phyloP scores from a whole-genome alignment of 37 sponge, comb jelly and placozoan species.

The Aphrocallistes beatrix region DNA sequence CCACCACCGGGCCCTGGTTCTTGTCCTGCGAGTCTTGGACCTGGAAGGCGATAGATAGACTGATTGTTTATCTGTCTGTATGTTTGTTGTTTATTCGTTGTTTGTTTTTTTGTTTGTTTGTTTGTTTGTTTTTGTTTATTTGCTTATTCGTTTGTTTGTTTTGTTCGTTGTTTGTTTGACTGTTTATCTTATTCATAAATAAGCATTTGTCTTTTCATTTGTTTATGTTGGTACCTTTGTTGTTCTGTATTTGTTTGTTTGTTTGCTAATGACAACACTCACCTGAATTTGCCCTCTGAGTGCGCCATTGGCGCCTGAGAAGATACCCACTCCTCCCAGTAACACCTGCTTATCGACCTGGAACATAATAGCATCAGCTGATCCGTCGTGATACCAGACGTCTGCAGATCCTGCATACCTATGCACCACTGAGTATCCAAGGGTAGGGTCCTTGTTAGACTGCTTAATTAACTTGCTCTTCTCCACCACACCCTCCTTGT shows the following conservation, averaged over 20 bases:
- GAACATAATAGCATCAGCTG: conserved; percentile 79
- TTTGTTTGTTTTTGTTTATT: no score
- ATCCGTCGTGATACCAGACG: conserved; percentile 30
- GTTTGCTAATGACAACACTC: no score
- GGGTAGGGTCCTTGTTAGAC: background rate
- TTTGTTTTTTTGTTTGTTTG: no score
- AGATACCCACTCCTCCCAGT: conserved; percentile 73
- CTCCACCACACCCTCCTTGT: background rate
- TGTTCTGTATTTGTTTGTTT: no score
- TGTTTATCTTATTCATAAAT: no score
- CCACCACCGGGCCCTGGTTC: background rate
- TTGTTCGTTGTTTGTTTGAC: no score
- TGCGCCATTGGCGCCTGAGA: conserved; percentile 2
- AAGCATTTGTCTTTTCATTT: no score
- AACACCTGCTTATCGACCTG: conserved; percentile 51
- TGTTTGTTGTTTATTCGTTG: no score
- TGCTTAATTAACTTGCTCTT: background rate
- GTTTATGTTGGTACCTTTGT: no score
- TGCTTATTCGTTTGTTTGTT: no score
- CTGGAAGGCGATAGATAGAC: background rate
- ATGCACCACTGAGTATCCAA: conserved; percentile 15
- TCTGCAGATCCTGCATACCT: conserved; percentile 73
- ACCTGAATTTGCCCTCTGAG: background rate
- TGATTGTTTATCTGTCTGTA: no score
- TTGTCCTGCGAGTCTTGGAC: background rate